Conservation (phyloP, 2,113 vertebrate genomes). For the Hymenochirus boettgeri region DNA sequence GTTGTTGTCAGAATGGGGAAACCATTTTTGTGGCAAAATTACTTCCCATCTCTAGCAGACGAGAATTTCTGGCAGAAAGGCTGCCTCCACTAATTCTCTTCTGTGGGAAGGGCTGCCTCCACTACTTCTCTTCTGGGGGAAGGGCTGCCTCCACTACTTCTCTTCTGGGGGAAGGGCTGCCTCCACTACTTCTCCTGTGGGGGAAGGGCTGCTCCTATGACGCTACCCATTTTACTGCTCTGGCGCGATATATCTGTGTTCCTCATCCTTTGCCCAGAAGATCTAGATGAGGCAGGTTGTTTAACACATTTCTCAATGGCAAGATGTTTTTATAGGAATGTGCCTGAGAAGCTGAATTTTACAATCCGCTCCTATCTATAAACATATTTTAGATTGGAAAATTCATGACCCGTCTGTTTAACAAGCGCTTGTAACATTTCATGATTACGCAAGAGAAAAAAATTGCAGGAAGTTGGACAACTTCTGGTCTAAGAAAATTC, state of each 20-base stretch:
- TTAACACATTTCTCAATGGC: conserved; percentile 33
- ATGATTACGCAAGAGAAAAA: conserved; percentile 25
- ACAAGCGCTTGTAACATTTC: neutral
- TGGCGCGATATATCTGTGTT: conserved; percentile 38
- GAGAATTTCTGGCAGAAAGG: too few species aligned
- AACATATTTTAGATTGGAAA: conserved; percentile 1
- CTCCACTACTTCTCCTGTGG: too few species aligned
- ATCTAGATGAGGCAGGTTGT: neutral
- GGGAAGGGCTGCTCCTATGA: too few species aligned
- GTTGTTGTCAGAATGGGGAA: too few species aligned
- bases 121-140: too few species aligned
- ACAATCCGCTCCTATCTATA: neutral
- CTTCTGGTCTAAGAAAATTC: neutral
- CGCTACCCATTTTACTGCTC: conserved; percentile 44
- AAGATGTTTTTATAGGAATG: conserved; percentile 66
- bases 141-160: too few species aligned
- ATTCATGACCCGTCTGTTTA: neutral
- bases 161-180: too few species aligned
- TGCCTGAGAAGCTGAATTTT: conserved; percentile 58
- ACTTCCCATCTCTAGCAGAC: too few species aligned
- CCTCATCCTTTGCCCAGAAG: conserved; percentile 38
- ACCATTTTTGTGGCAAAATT: too few species aligned
- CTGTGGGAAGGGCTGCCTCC: too few species aligned
- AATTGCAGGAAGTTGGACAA: neutral
- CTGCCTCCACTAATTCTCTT: too few species aligned